Evolutionary conservation across 1,140 invertebrate genomes (phyloP).

Genomic region (Heterodera carotae): DNA sequence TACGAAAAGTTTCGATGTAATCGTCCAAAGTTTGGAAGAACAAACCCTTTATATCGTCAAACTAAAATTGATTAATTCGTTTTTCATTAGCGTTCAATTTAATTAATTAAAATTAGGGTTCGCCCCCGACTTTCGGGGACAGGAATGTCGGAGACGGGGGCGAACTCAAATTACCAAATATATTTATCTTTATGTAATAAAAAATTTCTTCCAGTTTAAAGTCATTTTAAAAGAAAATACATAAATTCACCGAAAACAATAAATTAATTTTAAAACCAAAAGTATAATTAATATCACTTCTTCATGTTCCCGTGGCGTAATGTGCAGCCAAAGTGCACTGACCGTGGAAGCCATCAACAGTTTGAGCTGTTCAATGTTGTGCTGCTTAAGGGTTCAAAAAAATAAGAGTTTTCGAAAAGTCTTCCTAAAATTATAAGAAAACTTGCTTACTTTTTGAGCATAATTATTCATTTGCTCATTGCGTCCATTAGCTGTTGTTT

Average conservation of each 20-base stretch:
- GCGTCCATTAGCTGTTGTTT: neutral
- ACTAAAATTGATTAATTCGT: slow-evolving; percentile 32
- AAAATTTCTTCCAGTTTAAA: too few relatives aligned
- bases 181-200: too few relatives aligned
- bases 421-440: neutral
- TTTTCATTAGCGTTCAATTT: neutral
- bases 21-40: slow-evolving; percentile 42
- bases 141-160: too few relatives aligned
- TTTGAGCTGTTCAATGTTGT: slow-evolving; percentile 40
- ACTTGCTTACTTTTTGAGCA: neutral
- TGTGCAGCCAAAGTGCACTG: slow-evolving; percentile 48
- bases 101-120: too few relatives aligned
- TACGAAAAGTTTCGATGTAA: slow-evolving; percentile 37
- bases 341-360: slow-evolving; percentile 38
- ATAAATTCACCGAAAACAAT: neutral
- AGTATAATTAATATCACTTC: slow-evolving; percentile 24
- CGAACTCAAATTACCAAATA: too few relatives aligned
- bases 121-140: too few relatives aligned
- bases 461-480: neutral
- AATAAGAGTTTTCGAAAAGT: neutral
- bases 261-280: neutral
- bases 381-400: neutral
- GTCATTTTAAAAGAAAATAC: too few relatives aligned
- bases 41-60: slow-evolving; percentile 50
- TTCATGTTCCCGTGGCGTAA: slow-evolving; percentile 38